A percentile compares a stretch with the other conserved stretches of the same genome.
These are phyloP conservation scores for Leucopsar rothschildi DNA, from an alignment of 2,113 vertebrate genomes.

Conservation along the genomic window DNA sequence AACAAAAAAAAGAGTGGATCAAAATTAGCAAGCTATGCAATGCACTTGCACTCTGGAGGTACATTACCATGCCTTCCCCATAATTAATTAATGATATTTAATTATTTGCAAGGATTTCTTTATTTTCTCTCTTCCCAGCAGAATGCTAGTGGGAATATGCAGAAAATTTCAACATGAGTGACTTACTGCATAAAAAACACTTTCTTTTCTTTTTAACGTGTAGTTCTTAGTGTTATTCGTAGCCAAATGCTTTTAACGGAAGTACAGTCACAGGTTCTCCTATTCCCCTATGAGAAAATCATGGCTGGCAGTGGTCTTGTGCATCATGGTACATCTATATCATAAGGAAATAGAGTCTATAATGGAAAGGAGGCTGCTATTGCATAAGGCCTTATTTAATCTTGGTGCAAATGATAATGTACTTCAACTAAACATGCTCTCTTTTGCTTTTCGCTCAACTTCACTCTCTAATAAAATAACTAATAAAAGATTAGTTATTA, in stretches of 20 bases:
- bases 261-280: background rate
- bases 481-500: background rate
- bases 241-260: background rate
- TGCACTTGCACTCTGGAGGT: background rate
- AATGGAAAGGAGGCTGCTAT: background rate
- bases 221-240: background rate
- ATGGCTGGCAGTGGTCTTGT: background rate
- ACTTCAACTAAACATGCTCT: background rate
- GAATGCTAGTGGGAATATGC: background rate
- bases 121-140: background rate
- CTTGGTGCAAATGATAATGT: accelerated
- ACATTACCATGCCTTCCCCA: background rate
- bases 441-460: background rate
- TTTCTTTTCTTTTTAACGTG: background rate
- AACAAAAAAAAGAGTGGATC: background rate
- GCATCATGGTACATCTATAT: background rate
- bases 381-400: background rate
- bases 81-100: slow-evolving; percentile 50
- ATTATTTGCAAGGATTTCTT: slow-evolving; percentile 46
- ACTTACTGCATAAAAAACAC: background rate
- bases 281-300: background rate
- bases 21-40: background rate
- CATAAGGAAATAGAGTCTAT: background rate
- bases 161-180: background rate
- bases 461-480: background rate